Conservation (phyloP, 2,113 vertebrate genomes). For the Cheirogaleus medius region DNA sequence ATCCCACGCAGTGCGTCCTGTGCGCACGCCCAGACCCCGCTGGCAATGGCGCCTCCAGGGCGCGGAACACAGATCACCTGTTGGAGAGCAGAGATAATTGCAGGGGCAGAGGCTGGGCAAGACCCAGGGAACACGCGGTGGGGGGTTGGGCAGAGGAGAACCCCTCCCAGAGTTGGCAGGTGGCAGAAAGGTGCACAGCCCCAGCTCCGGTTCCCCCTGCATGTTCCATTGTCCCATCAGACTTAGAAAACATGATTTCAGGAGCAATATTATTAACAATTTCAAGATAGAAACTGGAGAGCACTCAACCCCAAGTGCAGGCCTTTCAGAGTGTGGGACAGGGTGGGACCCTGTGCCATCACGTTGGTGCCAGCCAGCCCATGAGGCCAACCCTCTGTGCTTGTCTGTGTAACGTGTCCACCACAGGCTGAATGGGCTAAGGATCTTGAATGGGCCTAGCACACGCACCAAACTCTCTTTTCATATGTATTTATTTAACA, state of each 20-base stretch:
- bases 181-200: not conserved
- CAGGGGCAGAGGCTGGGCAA: not conserved
- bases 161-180: not conserved
- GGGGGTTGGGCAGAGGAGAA: not conserved
- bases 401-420: accelerated
- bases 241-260: not conserved
- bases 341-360: too few species aligned
- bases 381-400: accelerated
- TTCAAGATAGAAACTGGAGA: not conserved
- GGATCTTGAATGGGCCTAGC: not conserved
- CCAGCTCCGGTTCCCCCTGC: not conserved
- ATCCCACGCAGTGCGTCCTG: accelerated
- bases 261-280: not conserved
- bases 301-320: not conserved
- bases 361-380: not conserved
- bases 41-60: too few species aligned
- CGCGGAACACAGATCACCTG: accelerated
- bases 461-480: not conserved
- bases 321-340: not conserved
- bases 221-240: not conserved
- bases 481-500: not conserved
- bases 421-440: not conserved
- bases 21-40: not conserved
- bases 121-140: accelerated
- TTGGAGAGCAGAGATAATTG: not conserved